phyloP scores from a whole-genome alignment of 1,140 invertebrate species.

The Sipha flava region DNA sequence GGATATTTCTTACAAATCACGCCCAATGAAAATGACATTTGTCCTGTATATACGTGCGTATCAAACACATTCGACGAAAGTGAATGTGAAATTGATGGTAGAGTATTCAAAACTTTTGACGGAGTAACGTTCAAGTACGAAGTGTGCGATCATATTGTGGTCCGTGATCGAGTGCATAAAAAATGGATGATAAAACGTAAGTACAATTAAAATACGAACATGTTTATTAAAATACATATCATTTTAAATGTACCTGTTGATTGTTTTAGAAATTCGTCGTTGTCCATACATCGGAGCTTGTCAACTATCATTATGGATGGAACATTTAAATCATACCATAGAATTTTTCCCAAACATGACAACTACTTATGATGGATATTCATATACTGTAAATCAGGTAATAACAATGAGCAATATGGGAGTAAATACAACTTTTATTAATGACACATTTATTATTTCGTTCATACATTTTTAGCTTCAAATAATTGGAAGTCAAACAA shows the following conservation, averaged over 20 bases:
- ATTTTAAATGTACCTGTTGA: background rate
- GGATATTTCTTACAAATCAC: constrained; percentile 20
- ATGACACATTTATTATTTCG: too few relatives aligned
- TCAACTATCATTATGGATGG: constrained; percentile 51
- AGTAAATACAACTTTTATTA: background rate
- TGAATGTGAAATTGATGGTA: constrained; percentile 62
- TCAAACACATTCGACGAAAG: constrained; percentile 49
- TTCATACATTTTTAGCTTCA: constrained; percentile 44
- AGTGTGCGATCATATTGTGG: constrained; percentile 68
- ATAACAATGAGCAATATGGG: background rate
- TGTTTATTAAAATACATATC: background rate
- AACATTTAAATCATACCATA: constrained; percentile 50
- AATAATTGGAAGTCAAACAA: constrained; percentile 54
- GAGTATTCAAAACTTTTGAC: constrained; percentile 70
- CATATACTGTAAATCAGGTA: constrained; percentile 58
- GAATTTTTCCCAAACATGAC: constrained; percentile 56
- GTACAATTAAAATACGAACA: constrained; percentile 32
- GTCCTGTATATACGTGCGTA: constrained; percentile 53
- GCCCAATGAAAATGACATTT: constrained; percentile 33
- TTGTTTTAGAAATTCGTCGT: constrained; percentile 62
- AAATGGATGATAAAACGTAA: constrained; percentile 60
- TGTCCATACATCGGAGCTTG: constrained; percentile 50
- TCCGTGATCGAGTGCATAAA: constrained; percentile 53
- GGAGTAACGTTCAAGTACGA: constrained; percentile 65
- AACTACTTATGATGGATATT: constrained; percentile 56